Evolutionary conservation across 2,113 vertebrate species (phyloP).

Genomic region (Antennarius striatus): DNA sequence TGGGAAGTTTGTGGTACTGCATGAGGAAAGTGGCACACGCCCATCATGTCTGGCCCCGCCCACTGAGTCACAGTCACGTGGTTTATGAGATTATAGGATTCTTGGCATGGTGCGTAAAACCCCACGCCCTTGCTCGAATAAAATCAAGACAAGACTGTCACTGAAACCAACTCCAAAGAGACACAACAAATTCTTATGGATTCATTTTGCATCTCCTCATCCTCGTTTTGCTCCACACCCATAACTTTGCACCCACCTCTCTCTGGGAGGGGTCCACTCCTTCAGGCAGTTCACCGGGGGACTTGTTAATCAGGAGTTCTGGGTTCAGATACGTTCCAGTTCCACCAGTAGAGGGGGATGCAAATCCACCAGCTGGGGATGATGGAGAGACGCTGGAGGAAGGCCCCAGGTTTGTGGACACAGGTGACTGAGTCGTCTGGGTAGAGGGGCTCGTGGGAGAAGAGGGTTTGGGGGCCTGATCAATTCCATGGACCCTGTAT

Average conservation of each 20-base stretch:
- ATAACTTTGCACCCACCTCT: conserved; percentile 78
- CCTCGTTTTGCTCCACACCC: no score
- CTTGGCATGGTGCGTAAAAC: no score
- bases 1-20: conserved; percentile 11
- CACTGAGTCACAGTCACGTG: not conserved
- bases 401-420: not conserved
- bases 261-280: conserved; percentile 83
- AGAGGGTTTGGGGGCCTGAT: conserved; percentile 21
- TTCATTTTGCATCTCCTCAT: no score
- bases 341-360: conserved; percentile 29
- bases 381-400: conserved; percentile 16
- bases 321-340: conserved; percentile 47
- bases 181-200: not conserved
- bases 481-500: conserved; percentile 37
- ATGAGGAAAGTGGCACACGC: not conserved
- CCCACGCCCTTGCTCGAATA: no score
- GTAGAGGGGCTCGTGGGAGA: conserved; percentile 27
- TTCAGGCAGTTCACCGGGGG: conserved; percentile 77
- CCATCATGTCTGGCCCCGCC: not conserved
- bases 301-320: conserved; percentile 77
- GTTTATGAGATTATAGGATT: not conserved
- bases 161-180: no score
- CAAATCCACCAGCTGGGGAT: not conserved
- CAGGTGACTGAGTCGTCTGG: not conserved
- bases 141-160: no score